Evolutionary conservation across 2,113 vertebrate species (phyloP).

Genomic region (Petaurus breviceps): DNA sequence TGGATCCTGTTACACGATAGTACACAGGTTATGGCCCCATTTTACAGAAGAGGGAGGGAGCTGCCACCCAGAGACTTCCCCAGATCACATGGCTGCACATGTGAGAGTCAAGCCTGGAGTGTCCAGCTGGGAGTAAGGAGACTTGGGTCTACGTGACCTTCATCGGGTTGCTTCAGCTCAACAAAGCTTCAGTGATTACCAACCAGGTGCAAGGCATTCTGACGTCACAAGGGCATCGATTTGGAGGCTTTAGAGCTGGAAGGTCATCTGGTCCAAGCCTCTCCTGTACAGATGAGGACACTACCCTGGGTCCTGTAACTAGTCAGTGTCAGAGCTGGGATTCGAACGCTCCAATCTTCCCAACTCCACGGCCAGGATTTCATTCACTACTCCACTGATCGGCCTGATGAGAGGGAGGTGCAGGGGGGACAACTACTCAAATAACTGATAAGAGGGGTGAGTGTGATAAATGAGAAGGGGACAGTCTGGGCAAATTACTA

Average conservation of each 20-base stretch:
- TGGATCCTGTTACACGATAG: neutral
- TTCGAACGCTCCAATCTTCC: too few species aligned
- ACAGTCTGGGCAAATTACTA: neutral
- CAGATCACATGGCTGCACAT: neutral
- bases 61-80: neutral
- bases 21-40: neutral
- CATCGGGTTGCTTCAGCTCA: neutral
- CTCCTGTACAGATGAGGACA: neutral
- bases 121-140: neutral
- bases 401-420: neutral
- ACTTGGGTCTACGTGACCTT: neutral
- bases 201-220: neutral
- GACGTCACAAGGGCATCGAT: neutral
- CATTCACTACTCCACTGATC: neutral
- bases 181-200: neutral
- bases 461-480: neutral
- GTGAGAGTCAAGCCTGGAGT: neutral
- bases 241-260: neutral
- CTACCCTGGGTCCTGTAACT: neutral
- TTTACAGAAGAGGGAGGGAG: neutral
- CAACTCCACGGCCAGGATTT: neutral
- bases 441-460: neutral
- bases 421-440: neutral
- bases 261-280: neutral
- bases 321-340: neutral